Base-by-base conservation (phyloP, 2,113 vertebrate species). In the Psophia crepitans region DNA sequence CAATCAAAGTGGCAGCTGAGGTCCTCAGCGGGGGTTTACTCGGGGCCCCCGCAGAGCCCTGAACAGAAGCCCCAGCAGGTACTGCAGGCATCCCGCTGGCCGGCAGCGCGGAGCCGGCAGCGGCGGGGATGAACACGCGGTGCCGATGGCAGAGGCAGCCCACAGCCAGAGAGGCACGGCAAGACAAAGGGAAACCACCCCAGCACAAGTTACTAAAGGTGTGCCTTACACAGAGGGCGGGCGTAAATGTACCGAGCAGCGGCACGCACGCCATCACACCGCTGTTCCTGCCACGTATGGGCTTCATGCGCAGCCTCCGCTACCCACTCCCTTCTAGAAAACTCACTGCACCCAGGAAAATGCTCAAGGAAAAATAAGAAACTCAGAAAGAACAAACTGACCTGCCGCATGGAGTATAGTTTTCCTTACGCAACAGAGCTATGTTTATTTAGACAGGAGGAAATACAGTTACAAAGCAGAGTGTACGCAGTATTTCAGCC, bases 1-100 rank as follows among this genome's bases (percentile, higher is more conserved):
- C 98, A 98, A 97, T 98, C 98, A 91, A 98, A 95, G 98, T 93
- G 92, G 96, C 96, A 97, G 97, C 89, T 91, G 88, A 98, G 91
- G 95, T 98, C 97, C 97, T 97, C 97, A 93, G 97, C 54, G 1
- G 98, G 97, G n/a, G 61, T 87, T 81, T 98, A 82, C 95, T 75
- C 84, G 5, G 19, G 19, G 51, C 91, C 91, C 76, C 97, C 8
- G 12, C 95, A 95, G 97, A 97, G 98, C 95, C 87, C 81, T 56
- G 93, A 90, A 86, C 98, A 98, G 93, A 96, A 94, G 73, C 32
- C 84, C 75, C 97, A 98, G 98, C 98, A 98, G 97, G 96, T 81
- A 77, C 96, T 70, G 91, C 95, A 98, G 80, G 97, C 56, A 5
- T 94, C 65, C 82, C 51, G 46, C 49, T 75, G 56, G 1, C 61